A percentile compares a stretch with the other conserved stretches of the same genome.
Conservation (phyloP, 92 coral and sea anemone species). For the Parazoanthus atlanticus region DNA sequence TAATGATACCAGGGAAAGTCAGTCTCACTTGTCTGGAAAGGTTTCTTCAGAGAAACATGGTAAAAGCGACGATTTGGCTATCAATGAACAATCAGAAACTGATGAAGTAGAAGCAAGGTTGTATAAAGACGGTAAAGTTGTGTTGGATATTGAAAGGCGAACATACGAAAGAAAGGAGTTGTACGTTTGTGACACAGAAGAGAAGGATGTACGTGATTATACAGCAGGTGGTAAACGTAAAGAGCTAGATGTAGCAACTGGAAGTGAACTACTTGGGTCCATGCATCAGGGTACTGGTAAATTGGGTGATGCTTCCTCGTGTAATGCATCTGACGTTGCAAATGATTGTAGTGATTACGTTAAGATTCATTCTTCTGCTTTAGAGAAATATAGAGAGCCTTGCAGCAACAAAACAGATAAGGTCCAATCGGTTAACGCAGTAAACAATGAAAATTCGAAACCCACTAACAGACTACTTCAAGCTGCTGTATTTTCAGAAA, state of each 20-base stretch:
- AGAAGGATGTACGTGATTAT: neutral
- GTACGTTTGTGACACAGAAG: neutral
- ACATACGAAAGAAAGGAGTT: neutral
- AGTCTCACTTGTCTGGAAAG: constrained; percentile 1
- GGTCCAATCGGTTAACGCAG: neutral
- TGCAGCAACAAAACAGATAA: neutral
- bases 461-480: neutral
- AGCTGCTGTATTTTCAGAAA: neutral
- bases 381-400: neutral
- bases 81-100: neutral
- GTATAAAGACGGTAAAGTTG: neutral
- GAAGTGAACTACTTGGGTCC: neutral
- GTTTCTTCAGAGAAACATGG: neutral
- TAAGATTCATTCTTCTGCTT: neutral
- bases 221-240: neutral
- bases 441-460: neutral
- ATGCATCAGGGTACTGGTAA: neutral
- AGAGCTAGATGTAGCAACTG: neutral
- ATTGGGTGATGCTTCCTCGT: neutral
- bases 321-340: neutral
- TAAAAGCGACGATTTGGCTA: neutral
- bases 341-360: neutral
- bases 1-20: neutral
- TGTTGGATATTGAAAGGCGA: neutral
- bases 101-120: neutral